Percentiles rank a stretch among this genome's conserved stretches.
phyloP scores from a whole-genome alignment of 30 jellyfish, hydroid and myxozoan genomes.

The Hydra vulgaris region DNA sequence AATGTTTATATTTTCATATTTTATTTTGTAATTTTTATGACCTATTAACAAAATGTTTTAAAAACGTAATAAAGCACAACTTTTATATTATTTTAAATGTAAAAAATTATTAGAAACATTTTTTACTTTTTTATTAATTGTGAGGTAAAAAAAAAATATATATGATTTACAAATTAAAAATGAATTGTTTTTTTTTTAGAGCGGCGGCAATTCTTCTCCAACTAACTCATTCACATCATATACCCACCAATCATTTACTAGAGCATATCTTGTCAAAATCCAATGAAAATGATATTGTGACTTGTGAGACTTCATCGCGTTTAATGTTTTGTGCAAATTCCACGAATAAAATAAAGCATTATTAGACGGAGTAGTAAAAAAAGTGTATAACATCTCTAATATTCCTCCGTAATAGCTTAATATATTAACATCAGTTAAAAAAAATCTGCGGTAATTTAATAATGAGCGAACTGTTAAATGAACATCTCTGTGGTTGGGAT shows the following conservation, averaged over 20 bases:
- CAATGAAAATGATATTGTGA: slow-evolving; percentile 46
- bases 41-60: no score
- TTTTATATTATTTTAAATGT: no score
- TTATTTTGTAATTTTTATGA: no score
- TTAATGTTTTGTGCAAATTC: not conserved
- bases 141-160: no score
- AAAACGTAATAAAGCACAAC: no score
- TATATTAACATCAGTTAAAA: slow-evolving; percentile 22
- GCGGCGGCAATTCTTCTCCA: not conserved
- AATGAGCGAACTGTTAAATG: slow-evolving; percentile 9
- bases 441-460: not conserved
- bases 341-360: not conserved
- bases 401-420: slow-evolving; percentile 35
- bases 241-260: slow-evolving; percentile 18
- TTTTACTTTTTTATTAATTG: no score
- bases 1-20: no score
- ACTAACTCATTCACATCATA: not conserved
- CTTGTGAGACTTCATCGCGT: slow-evolving; percentile 42
- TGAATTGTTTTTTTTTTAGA: not conserved
- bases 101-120: no score
- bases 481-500: slow-evolving; percentile 38
- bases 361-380: not conserved
- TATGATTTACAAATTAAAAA: no score
- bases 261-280: slow-evolving; percentile 52
- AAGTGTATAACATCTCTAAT: slow-evolving; percentile 34